Evolutionary conservation across 2,888 invertebrate genomes (phyloP), one percentile per base, ranked within the genome.

Genomic region (Caenorhabditis sp.): DNA sequence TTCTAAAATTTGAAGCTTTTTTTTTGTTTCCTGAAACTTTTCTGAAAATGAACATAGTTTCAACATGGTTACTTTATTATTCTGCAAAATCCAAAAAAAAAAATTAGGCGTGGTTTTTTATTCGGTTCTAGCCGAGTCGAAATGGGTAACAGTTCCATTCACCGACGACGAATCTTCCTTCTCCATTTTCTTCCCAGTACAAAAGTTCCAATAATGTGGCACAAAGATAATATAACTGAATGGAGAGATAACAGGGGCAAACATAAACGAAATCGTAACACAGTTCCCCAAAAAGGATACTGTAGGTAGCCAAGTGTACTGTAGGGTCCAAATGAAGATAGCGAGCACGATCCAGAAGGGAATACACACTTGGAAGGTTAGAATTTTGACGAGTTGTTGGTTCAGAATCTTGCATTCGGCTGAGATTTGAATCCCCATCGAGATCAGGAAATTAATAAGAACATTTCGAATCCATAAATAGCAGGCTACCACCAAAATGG

Each of bases 321-420:
- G 63, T 31, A 57, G 36, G 17, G 57, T 56, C 57, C 63, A 63
- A 52, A 63, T 57, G 50, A 69, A 52, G 60, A 64, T 59, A 20
- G 63, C 69, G 60, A 69, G 69, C 56, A 64, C 60, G 52, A 69
- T 69, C 69, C 69, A 69, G 52, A 69, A 60, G 5, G 69, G 69
- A 23, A 69, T 69, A 60, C 69, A 69, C 14, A 69, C 69, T 64
- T 69, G 69, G 64, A 69, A 69, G 1, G 69, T 69, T 10, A 69
- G 69, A 27, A 69, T 69, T 64, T 69, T 69, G 20, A 69, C 69
- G 36, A 69, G 38, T 43, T 69, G 69, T 57, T 60, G 54, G 49
- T 69, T 69, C 50, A 69, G 60, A 27, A 63, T 25, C 43, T 69
- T 69, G 21, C 59, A 56, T 57, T 69, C 69, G 52, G 60, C 60